Conservation (phyloP, 2,797 vertebrate genomes). For the Kryptopterus vitreolus region DNA sequence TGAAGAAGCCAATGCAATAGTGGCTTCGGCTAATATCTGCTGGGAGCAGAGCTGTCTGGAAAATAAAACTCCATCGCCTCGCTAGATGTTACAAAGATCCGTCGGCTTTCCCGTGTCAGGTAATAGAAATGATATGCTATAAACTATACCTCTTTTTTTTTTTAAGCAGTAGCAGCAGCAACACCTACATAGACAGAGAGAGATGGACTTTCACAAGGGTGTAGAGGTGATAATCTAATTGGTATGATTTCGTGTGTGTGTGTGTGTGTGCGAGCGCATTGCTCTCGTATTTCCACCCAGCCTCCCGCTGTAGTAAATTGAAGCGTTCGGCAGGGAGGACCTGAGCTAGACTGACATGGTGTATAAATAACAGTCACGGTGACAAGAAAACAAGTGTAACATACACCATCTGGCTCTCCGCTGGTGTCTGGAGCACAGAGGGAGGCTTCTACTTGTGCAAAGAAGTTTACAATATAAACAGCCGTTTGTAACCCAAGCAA, state of each 20-base stretch:
- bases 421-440: slow-evolving; percentile 58
- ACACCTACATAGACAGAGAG: slow-evolving; percentile 40
- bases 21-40: slow-evolving; percentile 47
- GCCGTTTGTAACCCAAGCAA: slow-evolving; percentile 14
- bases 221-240: slow-evolving; percentile 69
- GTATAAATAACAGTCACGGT: slow-evolving; percentile 69
- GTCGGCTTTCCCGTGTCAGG: slow-evolving; percentile 56
- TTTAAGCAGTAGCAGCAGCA: too few species aligned
- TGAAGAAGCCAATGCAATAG: slow-evolving; percentile 5
- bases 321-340: slow-evolving; percentile 55
- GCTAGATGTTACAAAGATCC: slow-evolving; percentile 72
- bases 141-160: slow-evolving; percentile 62
- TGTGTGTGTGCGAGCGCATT: slow-evolving; percentile 33
- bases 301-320: slow-evolving; percentile 59
- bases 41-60: slow-evolving; percentile 56
- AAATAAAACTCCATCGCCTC: slow-evolving; percentile 57
- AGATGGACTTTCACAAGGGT: slow-evolving; percentile 59
- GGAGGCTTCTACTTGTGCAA: slow-evolving; percentile 49
- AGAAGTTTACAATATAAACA: slow-evolving; percentile 29
- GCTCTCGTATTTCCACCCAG: slow-evolving; percentile 34
- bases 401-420: slow-evolving; percentile 70
- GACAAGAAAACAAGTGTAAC: slow-evolving; percentile 71
- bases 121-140: slow-evolving; percentile 67
- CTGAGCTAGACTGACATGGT: slow-evolving; percentile 53
- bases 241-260: slow-evolving; percentile 58